Percentiles rank a stretch among this genome's conserved stretches.
Conservation (phyloP, 1,140 invertebrate genomes). For the Mya arenaria region DNA sequence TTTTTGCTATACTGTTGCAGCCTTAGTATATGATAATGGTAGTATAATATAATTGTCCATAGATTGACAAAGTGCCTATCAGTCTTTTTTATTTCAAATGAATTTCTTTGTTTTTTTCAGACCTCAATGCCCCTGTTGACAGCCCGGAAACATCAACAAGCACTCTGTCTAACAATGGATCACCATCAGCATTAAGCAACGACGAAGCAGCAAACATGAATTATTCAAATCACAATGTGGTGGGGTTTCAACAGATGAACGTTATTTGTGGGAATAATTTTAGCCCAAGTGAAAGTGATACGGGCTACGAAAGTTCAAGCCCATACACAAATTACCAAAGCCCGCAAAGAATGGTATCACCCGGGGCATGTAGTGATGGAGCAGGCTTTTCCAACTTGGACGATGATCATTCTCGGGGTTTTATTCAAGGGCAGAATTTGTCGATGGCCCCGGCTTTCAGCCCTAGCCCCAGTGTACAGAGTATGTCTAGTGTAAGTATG, state of each 20-base stretch:
- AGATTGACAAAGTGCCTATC: too few relatives aligned
- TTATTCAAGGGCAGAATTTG: conserved; percentile 40
- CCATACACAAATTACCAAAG: conserved; percentile 20
- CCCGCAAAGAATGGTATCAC: conserved; percentile 22
- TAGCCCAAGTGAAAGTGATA: not conserved
- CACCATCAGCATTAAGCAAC: not conserved
- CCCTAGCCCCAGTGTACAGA: not conserved
- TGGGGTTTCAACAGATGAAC: not conserved
- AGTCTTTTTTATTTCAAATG: too few relatives aligned
- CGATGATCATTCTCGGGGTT: not conserved
- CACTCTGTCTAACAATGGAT: not conserved
- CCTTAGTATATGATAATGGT: too few relatives aligned
- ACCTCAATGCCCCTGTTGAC: not conserved
- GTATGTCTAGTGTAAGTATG: not conserved
- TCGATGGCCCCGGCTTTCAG: too few relatives aligned
- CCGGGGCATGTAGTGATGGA: conserved; percentile 16
- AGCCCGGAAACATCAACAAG: not conserved
- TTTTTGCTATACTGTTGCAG: too few relatives aligned
- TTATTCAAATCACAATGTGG: not conserved
- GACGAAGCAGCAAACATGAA: not conserved
- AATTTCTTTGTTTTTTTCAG: not conserved
- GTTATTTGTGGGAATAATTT: conserved; percentile 13
- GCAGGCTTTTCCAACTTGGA: not conserved
- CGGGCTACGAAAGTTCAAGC: conserved; percentile 45
- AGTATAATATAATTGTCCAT: too few relatives aligned